Conservation (phyloP, 2,113 vertebrate species). For the Atherinomorus stipes region DNA sequence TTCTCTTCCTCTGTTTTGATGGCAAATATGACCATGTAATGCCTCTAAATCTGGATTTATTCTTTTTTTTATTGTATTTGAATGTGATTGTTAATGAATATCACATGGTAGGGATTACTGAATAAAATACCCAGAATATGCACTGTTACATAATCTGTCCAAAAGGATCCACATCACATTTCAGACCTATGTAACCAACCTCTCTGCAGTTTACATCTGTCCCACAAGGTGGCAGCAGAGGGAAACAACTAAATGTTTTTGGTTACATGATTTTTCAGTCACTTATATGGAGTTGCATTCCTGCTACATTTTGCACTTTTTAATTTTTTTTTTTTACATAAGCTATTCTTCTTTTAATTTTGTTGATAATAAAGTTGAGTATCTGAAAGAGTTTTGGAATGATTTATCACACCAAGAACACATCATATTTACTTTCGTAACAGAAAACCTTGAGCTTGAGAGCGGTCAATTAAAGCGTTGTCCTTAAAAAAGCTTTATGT, state of each 20-base stretch:
- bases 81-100: background rate
- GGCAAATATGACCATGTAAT: too few relatives aligned
- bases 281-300: background rate
- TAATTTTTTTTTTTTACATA: too few relatives aligned
- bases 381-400: background rate
- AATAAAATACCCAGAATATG: background rate
- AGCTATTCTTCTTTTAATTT: background rate
- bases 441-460: background rate
- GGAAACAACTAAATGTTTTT: constrained; percentile 6
- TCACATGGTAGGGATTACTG: background rate
- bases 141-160: background rate
- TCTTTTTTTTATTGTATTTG: background rate
- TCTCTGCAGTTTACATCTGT: background rate
- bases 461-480: background rate
- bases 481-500: background rate
- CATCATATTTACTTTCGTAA: background rate
- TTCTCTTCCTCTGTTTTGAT: too few relatives aligned
- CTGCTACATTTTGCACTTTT: background rate
- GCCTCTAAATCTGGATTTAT: too few relatives aligned
- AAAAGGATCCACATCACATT: background rate
- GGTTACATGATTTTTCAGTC: background rate
- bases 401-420: background rate
- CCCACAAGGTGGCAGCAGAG: constrained; percentile 69
- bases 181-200: background rate
- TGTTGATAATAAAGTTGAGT: background rate